These are phyloP conservation scores for Sisor rabdophorus DNA, from an alignment of 2,113 vertebrate genomes.

Conservation along the genomic window DNA sequence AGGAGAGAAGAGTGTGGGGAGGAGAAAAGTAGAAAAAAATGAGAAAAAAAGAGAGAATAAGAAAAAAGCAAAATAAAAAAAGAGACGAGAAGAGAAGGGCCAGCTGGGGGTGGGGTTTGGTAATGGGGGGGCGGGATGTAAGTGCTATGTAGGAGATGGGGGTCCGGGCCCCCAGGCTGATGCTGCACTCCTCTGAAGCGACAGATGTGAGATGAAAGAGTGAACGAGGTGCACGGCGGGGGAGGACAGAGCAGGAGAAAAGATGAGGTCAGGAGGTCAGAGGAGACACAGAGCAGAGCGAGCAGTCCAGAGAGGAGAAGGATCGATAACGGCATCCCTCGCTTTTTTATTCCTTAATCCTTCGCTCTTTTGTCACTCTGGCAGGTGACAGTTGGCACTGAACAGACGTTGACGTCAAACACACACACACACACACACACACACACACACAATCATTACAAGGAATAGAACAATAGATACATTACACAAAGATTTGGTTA, in stretches of 20 bases:
- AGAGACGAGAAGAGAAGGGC: background rate
- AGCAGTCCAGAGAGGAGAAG: conserved; percentile 49
- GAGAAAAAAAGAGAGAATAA: background rate
- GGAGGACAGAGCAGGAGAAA: conserved; percentile 65
- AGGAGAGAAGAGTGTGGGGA: background rate
- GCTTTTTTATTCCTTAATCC: conserved; percentile 24
- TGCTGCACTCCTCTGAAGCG: conserved; percentile 35
- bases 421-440: background rate
- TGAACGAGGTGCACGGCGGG: conserved; percentile 59
- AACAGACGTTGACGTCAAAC: conserved; percentile 9
- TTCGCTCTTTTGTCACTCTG: conserved; percentile 53
- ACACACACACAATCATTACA: background rate
- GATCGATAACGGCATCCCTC: conserved; percentile 61
- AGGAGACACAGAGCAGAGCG: conserved; percentile 49
- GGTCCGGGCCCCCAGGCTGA: background rate
- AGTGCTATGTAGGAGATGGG: conserved; percentile 19
- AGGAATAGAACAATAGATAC: background rate
- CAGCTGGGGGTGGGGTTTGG: background rate
- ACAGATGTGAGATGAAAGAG: conserved; percentile 73
- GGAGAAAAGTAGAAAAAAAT: background rate
- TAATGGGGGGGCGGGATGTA: background rate
- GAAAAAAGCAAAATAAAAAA: background rate
- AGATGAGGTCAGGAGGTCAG: conserved; percentile 61
- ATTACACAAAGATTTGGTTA: background rate
- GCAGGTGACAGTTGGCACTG: conserved; percentile 38